A percentile compares a stretch with the other conserved stretches of the same genome.
Evolutionary conservation across 1,140 invertebrate species (phyloP).

Genomic region (Coelopa frigida): DNA sequence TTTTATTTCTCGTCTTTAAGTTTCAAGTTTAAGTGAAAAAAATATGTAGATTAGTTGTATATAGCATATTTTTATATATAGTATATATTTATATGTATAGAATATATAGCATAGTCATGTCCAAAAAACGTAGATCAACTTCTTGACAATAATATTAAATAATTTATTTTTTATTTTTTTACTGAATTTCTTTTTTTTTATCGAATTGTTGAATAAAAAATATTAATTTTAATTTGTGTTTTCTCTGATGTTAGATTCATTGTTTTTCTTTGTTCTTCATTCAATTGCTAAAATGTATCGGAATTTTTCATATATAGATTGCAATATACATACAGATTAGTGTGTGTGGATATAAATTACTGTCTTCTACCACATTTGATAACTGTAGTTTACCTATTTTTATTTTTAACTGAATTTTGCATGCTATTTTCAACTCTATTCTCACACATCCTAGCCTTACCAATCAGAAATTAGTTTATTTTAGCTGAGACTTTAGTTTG

Average conservation of each 20-base stretch:
- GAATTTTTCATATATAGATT: no score
- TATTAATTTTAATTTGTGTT: constrained; percentile 2
- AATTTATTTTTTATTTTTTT: constrained; percentile 3
- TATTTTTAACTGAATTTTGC: no score
- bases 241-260: background rate
- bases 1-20: constrained; percentile 7
- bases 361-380: no score
- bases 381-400: no score
- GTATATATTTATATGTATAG: constrained; percentile 34
- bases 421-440: no score
- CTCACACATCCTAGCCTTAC: no score
- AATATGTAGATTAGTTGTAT: constrained; percentile 3
- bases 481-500: no score
- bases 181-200: constrained; percentile 5
- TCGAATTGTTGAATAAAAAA: background rate
- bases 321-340: no score
- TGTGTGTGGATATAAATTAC: no score
- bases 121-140: constrained; percentile 86
- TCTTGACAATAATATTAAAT: constrained; percentile 63
- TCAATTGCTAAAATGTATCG: constrained; percentile 9
- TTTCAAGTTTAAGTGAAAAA: background rate
- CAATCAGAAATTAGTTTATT: no score
- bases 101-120: constrained; percentile 61
- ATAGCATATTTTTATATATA: constrained; percentile 26
- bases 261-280: constrained; percentile 5